phyloP scores from a whole-genome alignment of 2,888 invertebrate genomes.

The Hydriomena furcata region DNA sequence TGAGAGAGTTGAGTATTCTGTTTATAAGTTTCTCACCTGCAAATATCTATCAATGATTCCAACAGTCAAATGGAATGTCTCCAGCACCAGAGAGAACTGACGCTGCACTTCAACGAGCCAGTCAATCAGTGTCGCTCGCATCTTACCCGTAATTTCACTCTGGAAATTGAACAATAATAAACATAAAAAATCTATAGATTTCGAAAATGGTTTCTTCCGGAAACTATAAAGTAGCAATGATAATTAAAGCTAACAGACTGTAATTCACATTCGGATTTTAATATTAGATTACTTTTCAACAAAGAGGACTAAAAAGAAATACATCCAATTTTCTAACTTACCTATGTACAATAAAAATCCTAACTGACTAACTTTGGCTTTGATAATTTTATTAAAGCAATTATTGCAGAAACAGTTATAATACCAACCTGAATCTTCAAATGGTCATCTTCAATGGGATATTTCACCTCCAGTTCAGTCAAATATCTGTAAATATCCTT shows the following conservation, averaged over 20 bases:
- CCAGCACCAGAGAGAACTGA: conserved; percentile 92
- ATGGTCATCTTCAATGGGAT: conserved; percentile 85
- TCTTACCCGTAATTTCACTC: conserved; percentile 88
- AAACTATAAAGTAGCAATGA: no score
- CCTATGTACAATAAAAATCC: no score
- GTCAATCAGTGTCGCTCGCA: conserved; percentile 95
- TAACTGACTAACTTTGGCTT: no score
- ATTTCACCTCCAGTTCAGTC: conserved; percentile 87
- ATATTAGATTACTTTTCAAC: no score
- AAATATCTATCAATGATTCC: conserved; percentile 95
- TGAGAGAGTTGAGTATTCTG: no score
- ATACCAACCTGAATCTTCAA: conserved; percentile 84
- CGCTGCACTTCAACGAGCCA: conserved; percentile 97
- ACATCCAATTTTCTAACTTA: no score
- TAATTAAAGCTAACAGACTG: no score
- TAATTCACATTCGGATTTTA: no score
- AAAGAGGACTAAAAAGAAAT: no score
- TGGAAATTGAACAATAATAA: conserved; percentile 46
- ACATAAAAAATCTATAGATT: conserved; percentile 5
- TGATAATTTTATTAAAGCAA: no score
- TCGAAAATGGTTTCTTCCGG: no score
- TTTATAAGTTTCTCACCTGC: conserved; percentile 85
- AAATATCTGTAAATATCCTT: conserved; percentile 95
- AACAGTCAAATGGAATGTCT: conserved; percentile 95
- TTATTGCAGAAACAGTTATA: not conserved